phyloP scores from a whole-genome alignment of 2,797 vertebrate species.

The Catostomus latipinnis region DNA sequence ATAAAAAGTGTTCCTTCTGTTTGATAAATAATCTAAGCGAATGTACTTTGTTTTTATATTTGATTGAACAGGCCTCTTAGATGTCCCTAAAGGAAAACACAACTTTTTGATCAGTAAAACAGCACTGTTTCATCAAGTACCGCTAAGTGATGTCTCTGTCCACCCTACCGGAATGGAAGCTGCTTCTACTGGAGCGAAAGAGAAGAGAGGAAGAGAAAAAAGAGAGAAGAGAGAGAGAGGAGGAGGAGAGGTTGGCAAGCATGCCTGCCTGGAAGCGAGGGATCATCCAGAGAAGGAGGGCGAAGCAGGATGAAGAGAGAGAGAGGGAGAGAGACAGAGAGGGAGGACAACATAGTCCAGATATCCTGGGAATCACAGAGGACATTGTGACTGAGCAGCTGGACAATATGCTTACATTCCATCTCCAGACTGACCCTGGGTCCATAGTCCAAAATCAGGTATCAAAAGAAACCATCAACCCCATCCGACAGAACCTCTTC shows the following conservation, averaged over 20 bases:
- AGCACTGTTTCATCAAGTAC: neutral
- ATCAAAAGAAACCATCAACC: conserved; percentile 81
- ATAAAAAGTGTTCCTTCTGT: too few species aligned
- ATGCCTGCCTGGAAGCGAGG: conserved; percentile 92
- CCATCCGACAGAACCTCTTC: conserved; percentile 86
- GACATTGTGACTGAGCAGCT: conserved; percentile 51
- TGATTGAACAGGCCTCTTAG: too few species aligned
- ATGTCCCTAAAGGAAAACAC: too few species aligned
- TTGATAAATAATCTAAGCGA: too few species aligned
- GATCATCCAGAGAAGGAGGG: conserved; percentile 86
- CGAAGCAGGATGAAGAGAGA: conserved; percentile 76
- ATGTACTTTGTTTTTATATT: too few species aligned
- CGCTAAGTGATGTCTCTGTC: conserved; percentile 74
- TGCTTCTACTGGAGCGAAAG: conserved; percentile 87
- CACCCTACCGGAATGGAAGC: conserved; percentile 88
- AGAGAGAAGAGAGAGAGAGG: conserved; percentile 81
- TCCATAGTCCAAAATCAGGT: conserved; percentile 69
- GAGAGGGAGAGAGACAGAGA: conserved; percentile 66
- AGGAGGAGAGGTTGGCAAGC: conserved; percentile 84
- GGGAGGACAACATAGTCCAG: neutral
- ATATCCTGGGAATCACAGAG: conserved; percentile 51
- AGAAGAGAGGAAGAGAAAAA: conserved; percentile 85
- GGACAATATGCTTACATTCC: conserved; percentile 64
- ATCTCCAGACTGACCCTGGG: conserved; percentile 66
- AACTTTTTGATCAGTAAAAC: too few species aligned